Evolutionary conservation across 2,797 vertebrate species (phyloP).

Genomic region (Dicrostonyx torquatus): DNA sequence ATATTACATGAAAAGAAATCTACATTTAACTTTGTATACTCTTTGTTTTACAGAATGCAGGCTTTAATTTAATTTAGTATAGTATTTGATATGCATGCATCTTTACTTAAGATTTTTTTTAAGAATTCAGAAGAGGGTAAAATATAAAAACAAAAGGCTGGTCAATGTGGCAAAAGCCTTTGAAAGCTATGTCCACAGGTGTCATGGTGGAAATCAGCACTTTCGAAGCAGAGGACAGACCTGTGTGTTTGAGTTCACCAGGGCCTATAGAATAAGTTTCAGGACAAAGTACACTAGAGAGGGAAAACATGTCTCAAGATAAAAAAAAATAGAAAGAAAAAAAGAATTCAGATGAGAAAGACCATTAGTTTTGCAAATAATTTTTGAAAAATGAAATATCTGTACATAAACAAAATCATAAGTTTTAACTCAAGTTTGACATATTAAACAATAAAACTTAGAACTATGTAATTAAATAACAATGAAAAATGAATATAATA

Average conservation of each 20-base stretch:
- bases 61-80: background rate
- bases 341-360: background rate
- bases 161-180: too few relatives aligned
- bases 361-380: background rate
- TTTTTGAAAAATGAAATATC: background rate
- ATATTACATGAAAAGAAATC: background rate
- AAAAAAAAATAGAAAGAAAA: background rate
- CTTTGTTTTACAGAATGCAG: background rate
- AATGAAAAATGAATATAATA: background rate
- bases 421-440: background rate
- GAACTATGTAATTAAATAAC: background rate
- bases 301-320: background rate
- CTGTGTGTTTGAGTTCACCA: background rate
- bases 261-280: too few relatives aligned
- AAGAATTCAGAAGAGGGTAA: background rate
- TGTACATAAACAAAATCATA: background rate
- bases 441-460: background rate
- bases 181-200: background rate
- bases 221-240: background rate
- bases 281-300: background rate
- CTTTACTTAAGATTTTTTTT: background rate
- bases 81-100: background rate
- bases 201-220: background rate
- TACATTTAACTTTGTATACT: background rate
- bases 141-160: background rate